A percentile compares a stretch with the other conserved stretches of the same genome.
These are phyloP conservation scores for Lates japonicus DNA, from an alignment of 2,797 vertebrate genomes.

Conservation along the genomic window DNA sequence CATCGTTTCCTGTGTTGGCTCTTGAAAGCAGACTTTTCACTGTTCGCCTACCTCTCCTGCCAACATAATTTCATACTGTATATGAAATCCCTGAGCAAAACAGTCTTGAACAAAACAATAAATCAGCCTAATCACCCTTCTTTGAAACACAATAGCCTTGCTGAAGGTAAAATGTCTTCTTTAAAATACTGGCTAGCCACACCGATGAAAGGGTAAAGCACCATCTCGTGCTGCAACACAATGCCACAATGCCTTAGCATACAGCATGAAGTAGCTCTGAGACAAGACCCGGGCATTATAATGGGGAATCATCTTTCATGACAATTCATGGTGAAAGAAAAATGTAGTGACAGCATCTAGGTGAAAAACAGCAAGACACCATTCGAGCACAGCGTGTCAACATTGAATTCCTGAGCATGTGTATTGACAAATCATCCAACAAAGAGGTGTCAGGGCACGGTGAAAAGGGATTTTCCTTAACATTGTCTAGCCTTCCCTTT, in stretches of 20 bases:
- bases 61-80: slow-evolving; percentile 48
- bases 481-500: slow-evolving; percentile 73
- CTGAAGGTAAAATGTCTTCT: slow-evolving; percentile 58
- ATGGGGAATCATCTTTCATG: slow-evolving; percentile 61
- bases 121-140: slow-evolving; percentile 60
- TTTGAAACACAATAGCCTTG: slow-evolving; percentile 61
- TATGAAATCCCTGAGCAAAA: slow-evolving; percentile 39
- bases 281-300: slow-evolving; percentile 39
- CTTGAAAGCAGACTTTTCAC: slow-evolving; percentile 37
- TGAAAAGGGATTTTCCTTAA: slow-evolving; percentile 71
- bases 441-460: slow-evolving; percentile 65
- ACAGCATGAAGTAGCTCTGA: slow-evolving; percentile 37
- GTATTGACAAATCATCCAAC: slow-evolving; percentile 81
- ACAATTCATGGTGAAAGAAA: slow-evolving; percentile 57
- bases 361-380: slow-evolving; percentile 70
- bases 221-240: slow-evolving; percentile 45
- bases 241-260: slow-evolving; percentile 29
- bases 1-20: slow-evolving; percentile 38
- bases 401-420: slow-evolving; percentile 69
- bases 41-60: slow-evolving; percentile 34
- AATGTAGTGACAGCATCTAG: slow-evolving; percentile 48
- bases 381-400: slow-evolving; percentile 73
- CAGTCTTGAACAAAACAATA: slow-evolving; percentile 51
- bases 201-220: slow-evolving; percentile 52
- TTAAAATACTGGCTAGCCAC: slow-evolving; percentile 50